Evolutionary conservation across 2,888 invertebrate species (phyloP), one percentile per base, ranked within the genome.

Genomic region (Oscheius sp.): DNA sequence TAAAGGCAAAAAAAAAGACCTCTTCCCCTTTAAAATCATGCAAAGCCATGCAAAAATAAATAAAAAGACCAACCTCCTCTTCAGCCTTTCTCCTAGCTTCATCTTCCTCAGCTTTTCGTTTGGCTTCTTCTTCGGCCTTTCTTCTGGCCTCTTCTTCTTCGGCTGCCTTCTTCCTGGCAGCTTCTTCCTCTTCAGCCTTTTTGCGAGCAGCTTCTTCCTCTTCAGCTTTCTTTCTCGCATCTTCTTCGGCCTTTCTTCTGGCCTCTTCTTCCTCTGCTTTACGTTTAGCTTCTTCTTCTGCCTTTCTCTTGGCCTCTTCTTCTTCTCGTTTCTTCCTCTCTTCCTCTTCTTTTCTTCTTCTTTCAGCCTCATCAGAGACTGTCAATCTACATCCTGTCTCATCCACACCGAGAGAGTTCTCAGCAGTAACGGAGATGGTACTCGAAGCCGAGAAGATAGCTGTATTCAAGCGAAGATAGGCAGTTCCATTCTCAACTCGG

Each of bases 231-330:
- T 39, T 58, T 25, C 39, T 58, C n/a, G 58, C 58, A 5, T 55
- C 55, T 12, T 55, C 55, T 20, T 55, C 55, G 3, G 55, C 55
- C 17, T 33, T 29, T 23, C 23, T 29, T 20, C 34, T 31, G 20
- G 58, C 58, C 25, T 39, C 58, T 23, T 58, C 58, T 25, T 58
- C 58, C 23, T 58, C 58, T 23, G 17, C 23, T 17, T 58, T 58
- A 15, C 42, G 8, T 20, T n/a, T 31, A 25, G 86, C 93, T 93
- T 39, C 94, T 94, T 48, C 33, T 2, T 37, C 31, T 3, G 25
- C 37, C 25, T 12, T 2, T 23, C 42, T 88, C 94, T 58, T 58
- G 12, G 33, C 42, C 29, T 48, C 50, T 27, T 64, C 50, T 15
- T 48, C 48, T 20, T 64, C 64, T 25, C 15, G 46, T 17, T 27